Percentiles rank a stretch among this genome's conserved stretches.
Conservation (phyloP, 2,113 vertebrate genomes). For the Ornithorhynchus anatinus region DNA sequence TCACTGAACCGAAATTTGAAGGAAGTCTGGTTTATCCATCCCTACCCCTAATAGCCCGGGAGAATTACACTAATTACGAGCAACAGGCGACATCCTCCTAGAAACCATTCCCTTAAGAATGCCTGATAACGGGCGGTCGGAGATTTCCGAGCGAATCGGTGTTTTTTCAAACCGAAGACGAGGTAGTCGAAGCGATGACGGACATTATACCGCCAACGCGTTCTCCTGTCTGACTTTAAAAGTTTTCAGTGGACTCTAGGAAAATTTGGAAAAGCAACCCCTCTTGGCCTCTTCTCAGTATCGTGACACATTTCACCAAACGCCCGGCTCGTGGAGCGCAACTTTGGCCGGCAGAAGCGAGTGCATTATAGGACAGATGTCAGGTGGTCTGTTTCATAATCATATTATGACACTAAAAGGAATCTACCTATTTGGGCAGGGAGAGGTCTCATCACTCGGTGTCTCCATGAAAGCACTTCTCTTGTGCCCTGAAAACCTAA, state of each 20-base stretch:
- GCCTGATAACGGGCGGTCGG: neutral
- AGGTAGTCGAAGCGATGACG: neutral
- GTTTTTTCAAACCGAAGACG: neutral
- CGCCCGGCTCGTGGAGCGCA: conserved; percentile 18
- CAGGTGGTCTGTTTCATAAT: conserved; percentile 74
- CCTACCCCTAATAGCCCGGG: neutral
- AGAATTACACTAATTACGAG: conserved; percentile 30
- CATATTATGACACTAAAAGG: conserved; percentile 71
- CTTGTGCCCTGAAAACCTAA: conserved; percentile 71
- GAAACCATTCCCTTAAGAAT: conserved; percentile 20
- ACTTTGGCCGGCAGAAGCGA: conserved; percentile 35
- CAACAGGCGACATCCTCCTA: conserved; percentile 21
- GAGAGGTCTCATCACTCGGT: conserved; percentile 59
- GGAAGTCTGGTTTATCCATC: neutral
- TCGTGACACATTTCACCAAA: conserved; percentile 32
- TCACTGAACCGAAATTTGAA: neutral
- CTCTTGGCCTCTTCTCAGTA: conserved; percentile 8
- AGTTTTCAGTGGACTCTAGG: neutral
- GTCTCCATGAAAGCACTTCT: conserved; percentile 61
- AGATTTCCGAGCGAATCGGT: neutral
- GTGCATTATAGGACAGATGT: conserved; percentile 36
- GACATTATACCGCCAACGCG: neutral
- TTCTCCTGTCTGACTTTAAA: neutral
- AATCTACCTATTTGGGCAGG: conserved; percentile 65
- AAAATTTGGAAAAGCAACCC: neutral